These are phyloP conservation scores for Sus scrofa DNA, from an alignment of 2,113 vertebrate species.

Conservation along the genomic window DNA sequence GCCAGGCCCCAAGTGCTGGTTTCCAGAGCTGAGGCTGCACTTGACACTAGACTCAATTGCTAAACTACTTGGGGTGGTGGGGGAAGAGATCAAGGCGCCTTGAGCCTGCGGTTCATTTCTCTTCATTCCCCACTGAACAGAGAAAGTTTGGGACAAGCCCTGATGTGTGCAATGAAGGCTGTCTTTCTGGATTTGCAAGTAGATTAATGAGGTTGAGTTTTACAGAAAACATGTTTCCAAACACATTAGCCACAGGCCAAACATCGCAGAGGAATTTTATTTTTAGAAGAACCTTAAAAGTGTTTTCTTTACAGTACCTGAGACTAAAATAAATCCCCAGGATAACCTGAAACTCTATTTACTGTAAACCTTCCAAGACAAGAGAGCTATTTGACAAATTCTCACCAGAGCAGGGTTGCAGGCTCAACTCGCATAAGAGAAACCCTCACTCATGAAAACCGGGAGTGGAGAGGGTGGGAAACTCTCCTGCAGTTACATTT, in stretches of 20 bases:
- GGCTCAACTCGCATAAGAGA: neutral
- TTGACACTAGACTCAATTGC: neutral
- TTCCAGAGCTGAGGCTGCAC: neutral
- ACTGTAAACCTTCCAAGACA: neutral
- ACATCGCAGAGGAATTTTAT: conserved; percentile 70
- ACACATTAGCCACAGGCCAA: conserved; percentile 80
- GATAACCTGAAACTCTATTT: conserved; percentile 28
- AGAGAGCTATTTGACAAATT: neutral
- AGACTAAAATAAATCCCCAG: conserved; percentile 48
- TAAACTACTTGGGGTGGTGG: neutral
- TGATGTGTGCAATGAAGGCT: conserved; percentile 73
- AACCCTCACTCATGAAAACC: neutral
- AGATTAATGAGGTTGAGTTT: conserved; percentile 80
- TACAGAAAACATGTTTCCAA: conserved; percentile 81
- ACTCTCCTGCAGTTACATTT: neutral
- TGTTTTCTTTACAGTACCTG: conserved; percentile 46
- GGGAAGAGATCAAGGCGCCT: neutral
- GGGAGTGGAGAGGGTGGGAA: neutral
- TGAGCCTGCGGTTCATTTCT: neutral
- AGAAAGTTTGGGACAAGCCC: conserved; percentile 75
- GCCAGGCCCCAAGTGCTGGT: neutral
- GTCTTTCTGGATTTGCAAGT: conserved; percentile 82
- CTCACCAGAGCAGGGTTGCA: neutral
- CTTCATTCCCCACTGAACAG: conserved; percentile 28
- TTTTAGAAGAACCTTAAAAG: conserved; percentile 73